phyloP scores from a whole-genome alignment of 92 coral and sea anemone genomes.

The Palythoa grandis region DNA sequence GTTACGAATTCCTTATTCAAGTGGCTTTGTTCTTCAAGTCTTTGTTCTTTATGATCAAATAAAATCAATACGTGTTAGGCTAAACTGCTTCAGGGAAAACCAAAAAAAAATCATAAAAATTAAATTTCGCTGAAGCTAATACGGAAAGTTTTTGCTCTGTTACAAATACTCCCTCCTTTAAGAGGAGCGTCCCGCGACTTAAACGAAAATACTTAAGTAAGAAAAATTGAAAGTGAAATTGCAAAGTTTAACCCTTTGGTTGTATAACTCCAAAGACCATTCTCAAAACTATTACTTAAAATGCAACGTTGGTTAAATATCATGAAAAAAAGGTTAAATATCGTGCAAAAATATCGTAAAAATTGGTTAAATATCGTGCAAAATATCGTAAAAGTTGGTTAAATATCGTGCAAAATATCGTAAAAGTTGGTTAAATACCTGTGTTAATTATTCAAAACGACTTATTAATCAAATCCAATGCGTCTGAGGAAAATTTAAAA shows the following conservation, averaged over 20 bases:
- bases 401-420: conserved; percentile 1
- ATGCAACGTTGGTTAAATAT: too few species aligned
- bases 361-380: conserved; percentile 1
- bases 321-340: too few species aligned
- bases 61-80: too few species aligned
- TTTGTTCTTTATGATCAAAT: too few species aligned
- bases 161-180: conserved; percentile 32
- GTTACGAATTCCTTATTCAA: too few species aligned
- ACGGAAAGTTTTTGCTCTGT: neutral
- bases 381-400: conserved; percentile 7
- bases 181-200: conserved; percentile 31
- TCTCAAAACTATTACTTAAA: neutral
- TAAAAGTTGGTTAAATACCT: conserved; percentile 2
- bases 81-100: too few species aligned
- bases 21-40: too few species aligned
- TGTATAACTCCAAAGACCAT: too few species aligned
- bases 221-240: neutral
- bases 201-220: neutral
- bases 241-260: neutral
- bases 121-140: neutral
- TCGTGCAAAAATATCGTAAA: neutral
- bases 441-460: conserved; percentile 3
- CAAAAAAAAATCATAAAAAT: too few species aligned
- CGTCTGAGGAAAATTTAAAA: conserved; percentile 2
- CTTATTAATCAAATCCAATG: conserved; percentile 17